Evolutionary conservation across 2,113 vertebrate species (phyloP), one percentile per base, ranked within the genome.

Genomic region (Ondatra zibethicus): DNA sequence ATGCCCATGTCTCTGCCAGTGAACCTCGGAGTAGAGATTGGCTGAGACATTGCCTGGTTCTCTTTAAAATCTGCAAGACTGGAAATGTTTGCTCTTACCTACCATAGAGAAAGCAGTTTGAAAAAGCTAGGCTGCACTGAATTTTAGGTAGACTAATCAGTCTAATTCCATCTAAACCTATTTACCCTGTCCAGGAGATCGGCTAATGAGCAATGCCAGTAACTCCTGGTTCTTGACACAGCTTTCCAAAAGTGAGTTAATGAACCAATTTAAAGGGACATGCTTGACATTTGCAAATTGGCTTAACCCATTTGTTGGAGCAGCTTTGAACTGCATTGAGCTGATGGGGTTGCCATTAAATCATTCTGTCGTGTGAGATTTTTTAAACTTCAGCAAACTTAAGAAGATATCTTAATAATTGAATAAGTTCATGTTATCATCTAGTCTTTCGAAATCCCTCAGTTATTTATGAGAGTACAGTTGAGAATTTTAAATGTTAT

Each of bases 251-350:
- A 97, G 86, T 97, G 89, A 97, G 96, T 92, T 97, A 97, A 97
- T 97, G 95, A 97, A 97, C 95, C 96, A 97, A 96, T 97, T 97
- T 97, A 95, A 97, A 97, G 96, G 95, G 96, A 97, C 97, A 97
- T 88, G 91, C 96, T 94, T 97, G 97, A 98, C 95, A 97, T 97
- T 96, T 97, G 92, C 96, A 98, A 97, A 98, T 97, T 89, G 95
- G 95, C 78, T 97, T 94, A 96, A 87, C 96, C 95, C 73, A 91
- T 77, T 97, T 96, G 33, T 92, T 95, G 92, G 89, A 76, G 76
- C 77, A 95, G 93, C 91, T 97, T 97, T 89, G 73, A 87, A 91
- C 72, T 91, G 42, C 45, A 68, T 31, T 88, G 68, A 89, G 68
- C 61, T 94, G 42, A 86, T 96, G 73, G 8, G 85, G n/a, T 27